Conservation (phyloP, 2,113 vertebrate species). For the Hippopotamus amphibius region DNA sequence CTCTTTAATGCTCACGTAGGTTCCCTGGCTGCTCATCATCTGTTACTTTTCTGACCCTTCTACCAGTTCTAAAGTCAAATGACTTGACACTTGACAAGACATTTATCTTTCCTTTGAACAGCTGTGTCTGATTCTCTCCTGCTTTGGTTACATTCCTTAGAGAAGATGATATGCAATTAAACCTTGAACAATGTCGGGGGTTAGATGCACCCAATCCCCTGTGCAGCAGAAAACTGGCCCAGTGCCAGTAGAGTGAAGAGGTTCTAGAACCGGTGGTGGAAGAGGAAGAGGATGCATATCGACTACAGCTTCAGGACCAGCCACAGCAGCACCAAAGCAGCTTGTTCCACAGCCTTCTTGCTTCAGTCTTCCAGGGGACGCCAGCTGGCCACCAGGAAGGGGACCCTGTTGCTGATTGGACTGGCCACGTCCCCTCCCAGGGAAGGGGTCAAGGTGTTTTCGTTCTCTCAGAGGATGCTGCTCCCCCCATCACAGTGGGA, state of each 20-base stretch:
- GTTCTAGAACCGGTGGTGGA: not conserved
- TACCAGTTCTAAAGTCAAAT: conserved; percentile 23
- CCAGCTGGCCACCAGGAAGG: not conserved
- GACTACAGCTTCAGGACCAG: not conserved
- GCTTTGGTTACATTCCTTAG: not conserved
- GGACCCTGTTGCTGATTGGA: not conserved
- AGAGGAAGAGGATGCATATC: not conserved
- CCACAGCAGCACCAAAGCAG: not conserved
- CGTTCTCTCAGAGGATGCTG: not conserved
- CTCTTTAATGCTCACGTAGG: not conserved
- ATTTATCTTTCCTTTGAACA: not conserved
- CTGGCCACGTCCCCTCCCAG: not conserved
- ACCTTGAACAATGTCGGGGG: not conserved
- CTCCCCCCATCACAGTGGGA: not conserved
- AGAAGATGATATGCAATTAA: not conserved
- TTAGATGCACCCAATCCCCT: not conserved
- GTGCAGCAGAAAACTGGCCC: not conserved
- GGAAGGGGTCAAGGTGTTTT: not conserved
- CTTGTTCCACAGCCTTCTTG: not conserved
- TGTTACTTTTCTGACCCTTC: not conserved
- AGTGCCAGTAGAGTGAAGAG: not conserved
- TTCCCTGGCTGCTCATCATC: not conserved
- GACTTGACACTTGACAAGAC: not conserved
- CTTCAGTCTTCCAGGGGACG: not conserved
- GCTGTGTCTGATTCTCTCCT: not conserved